These are phyloP conservation scores for Cantharis nigra DNA, from an alignment of 2,888 invertebrate genomes.

Conservation along the genomic window DNA sequence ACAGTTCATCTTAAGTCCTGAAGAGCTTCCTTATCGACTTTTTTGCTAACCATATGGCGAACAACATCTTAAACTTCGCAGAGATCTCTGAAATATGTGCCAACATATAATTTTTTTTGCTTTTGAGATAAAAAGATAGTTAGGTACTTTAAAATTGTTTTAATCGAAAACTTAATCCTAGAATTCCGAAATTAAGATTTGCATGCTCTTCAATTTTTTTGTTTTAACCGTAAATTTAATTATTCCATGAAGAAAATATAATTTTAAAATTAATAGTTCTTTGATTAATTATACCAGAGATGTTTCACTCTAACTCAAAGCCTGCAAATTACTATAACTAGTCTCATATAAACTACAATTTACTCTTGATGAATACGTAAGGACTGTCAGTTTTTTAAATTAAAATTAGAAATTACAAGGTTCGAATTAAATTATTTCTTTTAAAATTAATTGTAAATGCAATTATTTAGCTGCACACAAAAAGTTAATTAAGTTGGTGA, in stretches of 20 bases:
- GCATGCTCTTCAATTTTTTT: background rate
- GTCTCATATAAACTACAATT: background rate
- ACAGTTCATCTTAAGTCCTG: background rate
- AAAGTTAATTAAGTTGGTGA: background rate
- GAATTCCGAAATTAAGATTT: background rate
- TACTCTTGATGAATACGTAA: background rate
- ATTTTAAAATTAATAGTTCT: background rate
- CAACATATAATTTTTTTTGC: background rate
- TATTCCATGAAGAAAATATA: background rate
- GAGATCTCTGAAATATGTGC: background rate
- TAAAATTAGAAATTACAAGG: background rate
- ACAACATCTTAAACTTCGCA: background rate
- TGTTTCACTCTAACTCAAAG: background rate
- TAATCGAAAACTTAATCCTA: background rate
- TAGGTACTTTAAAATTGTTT: background rate
- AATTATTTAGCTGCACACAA: background rate
- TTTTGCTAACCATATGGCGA: background rate
- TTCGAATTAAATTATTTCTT: background rate
- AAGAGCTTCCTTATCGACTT: background rate
- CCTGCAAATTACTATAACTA: background rate
- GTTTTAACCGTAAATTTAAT: background rate
- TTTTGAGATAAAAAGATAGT: background rate
- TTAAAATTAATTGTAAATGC: background rate
- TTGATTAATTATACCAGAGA: constrained; percentile 1
- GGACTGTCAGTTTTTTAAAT: background rate